Evolutionary conservation across 2,113 vertebrate genomes (phyloP).

Genomic region (Pygathrix nemaeus): DNA sequence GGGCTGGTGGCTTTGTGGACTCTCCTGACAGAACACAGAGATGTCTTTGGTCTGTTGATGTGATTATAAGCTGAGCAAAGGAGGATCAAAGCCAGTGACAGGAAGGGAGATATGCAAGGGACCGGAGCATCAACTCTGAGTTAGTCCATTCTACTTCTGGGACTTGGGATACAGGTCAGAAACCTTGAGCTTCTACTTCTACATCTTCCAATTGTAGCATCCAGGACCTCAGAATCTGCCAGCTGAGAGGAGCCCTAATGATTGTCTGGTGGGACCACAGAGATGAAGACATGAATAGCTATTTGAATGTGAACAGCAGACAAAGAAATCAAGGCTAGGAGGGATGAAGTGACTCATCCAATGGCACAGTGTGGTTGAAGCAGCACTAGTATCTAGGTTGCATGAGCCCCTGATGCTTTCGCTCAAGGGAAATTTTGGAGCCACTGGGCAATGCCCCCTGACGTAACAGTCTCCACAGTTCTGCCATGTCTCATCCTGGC

Average conservation of each 20-base stretch:
- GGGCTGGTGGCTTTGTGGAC: not conserved
- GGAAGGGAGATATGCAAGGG: not conserved
- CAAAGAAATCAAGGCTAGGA: not conserved
- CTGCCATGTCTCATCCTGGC: not conserved
- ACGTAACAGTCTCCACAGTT: not conserved
- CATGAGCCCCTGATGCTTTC: not conserved
- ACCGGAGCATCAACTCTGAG: not conserved
- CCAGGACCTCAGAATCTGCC: not conserved
- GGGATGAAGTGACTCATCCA: not conserved
- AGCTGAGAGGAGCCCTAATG: not conserved
- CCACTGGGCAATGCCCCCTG: not conserved
- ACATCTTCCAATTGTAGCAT: not conserved
- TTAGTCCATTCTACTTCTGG: not conserved
- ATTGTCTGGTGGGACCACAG: not conserved
- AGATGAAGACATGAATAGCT: not conserved
- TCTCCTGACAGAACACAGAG: not conserved
- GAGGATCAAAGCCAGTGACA: not conserved
- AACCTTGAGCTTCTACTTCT: not conserved
- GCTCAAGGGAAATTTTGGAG: slow-evolving; percentile 6
- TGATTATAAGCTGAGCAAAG: not conserved
- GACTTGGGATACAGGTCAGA: not conserved
- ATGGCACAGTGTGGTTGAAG: not conserved
- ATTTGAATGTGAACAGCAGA: not conserved
- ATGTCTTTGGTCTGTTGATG: not conserved
- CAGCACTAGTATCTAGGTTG: not conserved